Evolutionary conservation across 2,797 vertebrate genomes (phyloP), one percentile per base, ranked within the genome.

Genomic region (Nannoperca obscura): DNA sequence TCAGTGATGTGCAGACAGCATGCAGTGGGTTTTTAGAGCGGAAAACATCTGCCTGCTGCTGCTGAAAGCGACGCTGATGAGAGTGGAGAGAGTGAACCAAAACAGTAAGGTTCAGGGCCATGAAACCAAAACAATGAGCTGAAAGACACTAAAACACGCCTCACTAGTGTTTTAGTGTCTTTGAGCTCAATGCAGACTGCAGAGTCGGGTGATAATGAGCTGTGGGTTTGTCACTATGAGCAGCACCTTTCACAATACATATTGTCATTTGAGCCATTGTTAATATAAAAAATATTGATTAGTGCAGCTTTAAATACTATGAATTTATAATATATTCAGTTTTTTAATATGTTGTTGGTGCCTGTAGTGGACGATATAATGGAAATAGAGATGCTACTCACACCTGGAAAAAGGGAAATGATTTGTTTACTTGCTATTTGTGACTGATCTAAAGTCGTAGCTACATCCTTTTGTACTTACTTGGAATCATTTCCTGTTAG

Each of bases 271-370:
- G 30, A 66, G 53, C 15, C 8, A 13, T 19, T 32, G 14, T 47
- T 38, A 22, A 54, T 22, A 12, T 36, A 12, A 63, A 53, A n/a
- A 13, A n/a, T 58, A 42, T 40, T 68, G 9, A 75, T 72, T 22
- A 20, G 3, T 54, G 34, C 49, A 57, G 66, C 11, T 71, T 75
- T 71, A 30, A 50, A 60, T 27, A 13, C 2, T 30, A 15, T 10
- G 5, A 44, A 44, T 42, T 68, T 46, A 24, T 24, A 24, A 10
- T 60, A 24, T 22, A 55, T 17, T 3, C 7, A 0, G 7, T 6
- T 27, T 53, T 14, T 52, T 24, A 7, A 49, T n/a, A n/a, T 30
- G 24, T 2, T 17, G 52, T 60, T 61, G 38, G 17, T 42, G 20
- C 27, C 24, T 46, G 1, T n/a, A 14, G 12, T 22, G 12, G 17